A percentile compares a stretch with the other conserved stretches of the same genome.
Conservation (phyloP, 2,888 invertebrate genomes). For the Eilema griseolum region DNA sequence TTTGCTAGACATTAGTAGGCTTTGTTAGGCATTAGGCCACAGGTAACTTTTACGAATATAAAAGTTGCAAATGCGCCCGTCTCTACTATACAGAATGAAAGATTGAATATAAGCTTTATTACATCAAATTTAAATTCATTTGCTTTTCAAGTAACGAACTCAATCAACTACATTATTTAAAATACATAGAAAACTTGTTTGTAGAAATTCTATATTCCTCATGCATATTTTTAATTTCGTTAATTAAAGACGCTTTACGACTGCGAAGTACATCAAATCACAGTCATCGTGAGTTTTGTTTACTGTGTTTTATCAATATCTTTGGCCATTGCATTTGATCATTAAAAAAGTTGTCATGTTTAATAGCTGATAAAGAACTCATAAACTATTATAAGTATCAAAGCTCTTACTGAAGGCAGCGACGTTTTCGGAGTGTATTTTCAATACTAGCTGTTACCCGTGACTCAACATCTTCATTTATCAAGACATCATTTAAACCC, state of each 20-base stretch:
- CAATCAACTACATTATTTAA: too few relatives aligned
- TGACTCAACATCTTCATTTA: background rate
- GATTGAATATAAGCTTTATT: too few relatives aligned
- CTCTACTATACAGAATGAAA: too few relatives aligned
- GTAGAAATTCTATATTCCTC: background rate
- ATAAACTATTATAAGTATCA: background rate
- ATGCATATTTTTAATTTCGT: background rate
- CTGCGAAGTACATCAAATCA: background rate
- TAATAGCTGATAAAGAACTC: background rate
- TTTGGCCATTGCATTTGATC: background rate
- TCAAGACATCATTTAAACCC: too few relatives aligned
- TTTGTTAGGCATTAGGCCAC: too few relatives aligned
- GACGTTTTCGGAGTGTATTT: background rate
- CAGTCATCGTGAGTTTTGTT: background rate
- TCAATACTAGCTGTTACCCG: background rate
- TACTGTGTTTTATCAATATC: background rate
- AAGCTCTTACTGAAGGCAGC: background rate
- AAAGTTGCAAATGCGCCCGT: too few relatives aligned
- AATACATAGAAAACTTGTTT: background rate
- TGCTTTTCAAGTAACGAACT: too few relatives aligned
- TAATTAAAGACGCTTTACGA: background rate
- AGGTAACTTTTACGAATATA: too few relatives aligned
- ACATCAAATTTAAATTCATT: too few relatives aligned
- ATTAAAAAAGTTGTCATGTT: background rate
- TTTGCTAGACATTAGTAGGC: too few relatives aligned